A percentile compares a stretch with the other conserved stretches of the same genome.
These are phyloP conservation scores for Perithous albicinctus DNA, from an alignment of 2,888 invertebrate genomes.

Conservation along the genomic window DNA sequence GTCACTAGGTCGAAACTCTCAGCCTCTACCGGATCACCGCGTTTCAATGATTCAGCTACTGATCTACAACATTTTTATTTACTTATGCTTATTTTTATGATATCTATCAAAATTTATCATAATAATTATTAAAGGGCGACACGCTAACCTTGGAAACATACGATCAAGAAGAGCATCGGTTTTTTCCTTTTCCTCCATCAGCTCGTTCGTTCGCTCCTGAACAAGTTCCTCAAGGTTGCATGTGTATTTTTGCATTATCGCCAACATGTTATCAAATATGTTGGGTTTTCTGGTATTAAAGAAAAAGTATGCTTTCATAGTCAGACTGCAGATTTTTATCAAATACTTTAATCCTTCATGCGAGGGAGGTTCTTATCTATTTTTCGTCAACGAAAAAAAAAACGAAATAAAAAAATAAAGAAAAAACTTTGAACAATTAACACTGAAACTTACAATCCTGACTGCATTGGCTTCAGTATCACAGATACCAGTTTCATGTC, in stretches of 20 bases:
- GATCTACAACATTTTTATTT: slow-evolving; percentile 86
- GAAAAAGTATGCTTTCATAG: neutral
- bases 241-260: slow-evolving; percentile 96
- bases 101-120: too few species aligned
- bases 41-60: slow-evolving; percentile 92
- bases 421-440: neutral
- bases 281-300: slow-evolving; percentile 89
- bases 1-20: slow-evolving; percentile 94
- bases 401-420: too few species aligned
- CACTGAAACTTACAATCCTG: slow-evolving; percentile 86
- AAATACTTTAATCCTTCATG: too few species aligned
- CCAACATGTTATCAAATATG: slow-evolving; percentile 95
- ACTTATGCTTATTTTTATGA: neutral
- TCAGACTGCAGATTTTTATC: neutral
- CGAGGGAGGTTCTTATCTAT: too few species aligned
- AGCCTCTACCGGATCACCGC: slow-evolving; percentile 92
- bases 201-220: slow-evolving; percentile 92
- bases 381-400: too few species aligned
- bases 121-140: neutral
- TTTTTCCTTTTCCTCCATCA: slow-evolving; percentile 93
- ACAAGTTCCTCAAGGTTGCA: slow-evolving; percentile 94
- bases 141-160: slow-evolving; percentile 92
- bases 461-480: slow-evolving; percentile 92
- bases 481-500: slow-evolving; percentile 92
- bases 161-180: slow-evolving; percentile 93